phyloP scores from a whole-genome alignment of 1,140 invertebrate species.

The Cecropterus lyciades region DNA sequence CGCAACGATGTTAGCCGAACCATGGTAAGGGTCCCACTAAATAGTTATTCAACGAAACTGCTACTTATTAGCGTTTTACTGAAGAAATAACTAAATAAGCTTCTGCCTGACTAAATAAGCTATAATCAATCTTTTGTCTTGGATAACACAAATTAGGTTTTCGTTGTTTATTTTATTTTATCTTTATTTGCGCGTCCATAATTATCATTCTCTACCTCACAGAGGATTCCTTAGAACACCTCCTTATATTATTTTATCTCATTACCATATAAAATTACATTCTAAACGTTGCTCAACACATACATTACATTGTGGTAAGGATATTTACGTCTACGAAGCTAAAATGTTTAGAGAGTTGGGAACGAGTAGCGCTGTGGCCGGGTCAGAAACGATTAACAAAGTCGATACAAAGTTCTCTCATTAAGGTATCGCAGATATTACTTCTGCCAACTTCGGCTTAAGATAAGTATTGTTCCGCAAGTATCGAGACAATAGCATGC shows the following conservation, averaged over 20 bases:
- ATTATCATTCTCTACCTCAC: constrained; percentile 39
- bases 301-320: constrained; percentile 13
- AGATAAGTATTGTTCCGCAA: constrained; percentile 80
- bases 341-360: constrained; percentile 36
- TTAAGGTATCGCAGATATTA: constrained; percentile 82
- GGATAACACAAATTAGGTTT: constrained; percentile 20
- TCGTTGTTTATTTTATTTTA: constrained; percentile 31
- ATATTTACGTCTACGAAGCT: constrained; percentile 31
- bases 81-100: constrained; percentile 3
- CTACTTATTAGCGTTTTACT: constrained; percentile 14
- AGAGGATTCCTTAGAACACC: constrained; percentile 42
- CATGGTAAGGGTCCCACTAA: constrained; percentile 76
- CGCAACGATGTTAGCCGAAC: constrained; percentile 82
- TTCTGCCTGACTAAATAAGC: background rate
- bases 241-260: constrained; percentile 10
- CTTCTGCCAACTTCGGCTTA: constrained; percentile 74
- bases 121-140: constrained; percentile 19
- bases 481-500: constrained; percentile 75
- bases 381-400: constrained; percentile 75
- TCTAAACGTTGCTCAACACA: constrained; percentile 4
- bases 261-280: constrained; percentile 10
- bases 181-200: constrained; percentile 50
- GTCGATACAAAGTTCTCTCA: constrained; percentile 81
- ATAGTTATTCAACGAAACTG: constrained; percentile 38
- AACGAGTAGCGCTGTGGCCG: constrained; percentile 45